Percentiles rank a stretch among this genome's conserved stretches.
Evolutionary conservation across 2,888 invertebrate species (phyloP).

Genomic region (Liodrosophila aerea): DNA sequence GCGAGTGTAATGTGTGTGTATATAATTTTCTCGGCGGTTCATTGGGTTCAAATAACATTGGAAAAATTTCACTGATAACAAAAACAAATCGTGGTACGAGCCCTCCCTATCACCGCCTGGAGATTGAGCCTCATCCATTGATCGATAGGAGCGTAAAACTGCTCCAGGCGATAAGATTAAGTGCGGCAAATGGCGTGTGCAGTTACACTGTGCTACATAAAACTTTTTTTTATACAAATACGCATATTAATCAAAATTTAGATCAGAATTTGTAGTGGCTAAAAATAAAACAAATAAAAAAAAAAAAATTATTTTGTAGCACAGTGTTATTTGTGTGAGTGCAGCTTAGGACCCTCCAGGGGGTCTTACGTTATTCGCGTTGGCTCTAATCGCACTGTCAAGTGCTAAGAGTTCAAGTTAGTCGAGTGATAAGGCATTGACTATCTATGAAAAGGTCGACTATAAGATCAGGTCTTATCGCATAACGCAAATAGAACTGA

Average conservation of each 20-base stretch:
- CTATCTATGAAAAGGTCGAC: neutral
- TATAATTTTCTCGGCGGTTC: slow-evolving; percentile 37
- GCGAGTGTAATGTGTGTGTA: slow-evolving; percentile 34
- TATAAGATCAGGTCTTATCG: slow-evolving; percentile 19
- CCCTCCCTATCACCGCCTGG: slow-evolving; percentile 15
- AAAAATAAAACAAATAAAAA: too few relatives aligned
- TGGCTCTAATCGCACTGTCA: slow-evolving; percentile 12
- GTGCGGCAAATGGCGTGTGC: slow-evolving; percentile 17
- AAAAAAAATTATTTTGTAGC: too few relatives aligned
- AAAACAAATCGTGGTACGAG: neutral
- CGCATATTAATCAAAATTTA: too few relatives aligned
- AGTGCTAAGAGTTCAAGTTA: slow-evolving; percentile 32
- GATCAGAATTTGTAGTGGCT: too few relatives aligned
- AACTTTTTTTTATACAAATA: too few relatives aligned
- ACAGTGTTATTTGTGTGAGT: too few relatives aligned
- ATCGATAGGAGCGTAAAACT: slow-evolving; percentile 8
- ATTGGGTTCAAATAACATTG: slow-evolving; percentile 59
- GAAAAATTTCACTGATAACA: slow-evolving; percentile 52
- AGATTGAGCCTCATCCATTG: slow-evolving; percentile 19
- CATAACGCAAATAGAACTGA: neutral
- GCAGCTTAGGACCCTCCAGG: slow-evolving; percentile 26
- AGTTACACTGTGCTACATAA: slow-evolving; percentile 1
- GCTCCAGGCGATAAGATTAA: slow-evolving; percentile 31
- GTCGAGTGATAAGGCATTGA: slow-evolving; percentile 23
- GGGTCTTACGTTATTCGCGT: slow-evolving; percentile 27